phyloP scores from a whole-genome alignment of 2,888 invertebrate species.

The Diaphora mendica region DNA sequence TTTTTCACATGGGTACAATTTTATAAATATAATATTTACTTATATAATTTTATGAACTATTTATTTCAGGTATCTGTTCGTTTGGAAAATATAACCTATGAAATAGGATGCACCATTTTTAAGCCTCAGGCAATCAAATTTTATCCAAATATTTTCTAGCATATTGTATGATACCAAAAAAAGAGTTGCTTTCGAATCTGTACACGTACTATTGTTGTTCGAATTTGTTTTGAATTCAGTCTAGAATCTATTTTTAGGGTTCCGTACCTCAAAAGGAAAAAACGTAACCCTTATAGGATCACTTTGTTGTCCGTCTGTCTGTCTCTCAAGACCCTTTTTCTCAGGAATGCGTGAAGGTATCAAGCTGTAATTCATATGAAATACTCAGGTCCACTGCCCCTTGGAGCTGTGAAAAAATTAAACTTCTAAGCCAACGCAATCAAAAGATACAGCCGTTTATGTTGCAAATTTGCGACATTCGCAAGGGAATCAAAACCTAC shows the following conservation, averaged over 20 bases:
- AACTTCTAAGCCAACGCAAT: no score
- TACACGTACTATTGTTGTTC: background rate
- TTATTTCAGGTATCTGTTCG: background rate
- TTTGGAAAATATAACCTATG: background rate
- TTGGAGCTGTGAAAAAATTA: no score
- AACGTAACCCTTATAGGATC: no score
- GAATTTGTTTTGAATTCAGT: background rate
- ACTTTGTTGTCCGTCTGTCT: no score
- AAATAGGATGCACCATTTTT: background rate
- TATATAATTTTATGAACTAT: background rate
- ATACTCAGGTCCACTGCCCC: no score
- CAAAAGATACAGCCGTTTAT: no score
- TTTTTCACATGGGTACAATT: background rate
- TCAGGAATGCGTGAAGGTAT: no score
- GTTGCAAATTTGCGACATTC: no score
- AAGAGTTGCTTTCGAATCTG: background rate
- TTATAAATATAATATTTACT: background rate
- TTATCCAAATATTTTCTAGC: background rate
- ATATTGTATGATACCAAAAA: background rate
- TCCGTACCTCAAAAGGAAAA: no score
- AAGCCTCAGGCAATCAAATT: background rate
- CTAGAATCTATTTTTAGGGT: background rate
- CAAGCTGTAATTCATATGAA: no score
- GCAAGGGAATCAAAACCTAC: no score
- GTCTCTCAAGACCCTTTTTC: no score